Evolutionary conservation across 2,113 vertebrate species (phyloP).

Genomic region (human (Homo sapiens)): DNA sequence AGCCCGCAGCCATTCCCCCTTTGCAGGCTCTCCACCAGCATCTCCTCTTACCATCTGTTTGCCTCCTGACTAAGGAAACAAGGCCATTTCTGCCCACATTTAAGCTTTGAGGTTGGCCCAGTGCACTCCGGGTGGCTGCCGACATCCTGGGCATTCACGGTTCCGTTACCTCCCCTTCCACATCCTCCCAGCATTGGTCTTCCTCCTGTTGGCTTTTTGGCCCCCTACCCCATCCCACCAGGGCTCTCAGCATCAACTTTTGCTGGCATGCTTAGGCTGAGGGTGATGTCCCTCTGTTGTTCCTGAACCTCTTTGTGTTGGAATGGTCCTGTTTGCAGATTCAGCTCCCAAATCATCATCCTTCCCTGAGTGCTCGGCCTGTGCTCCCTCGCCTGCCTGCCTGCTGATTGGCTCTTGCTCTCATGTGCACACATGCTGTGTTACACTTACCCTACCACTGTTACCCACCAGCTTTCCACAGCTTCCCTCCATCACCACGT

Average conservation of each 20-base stretch:
- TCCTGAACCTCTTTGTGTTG: background rate
- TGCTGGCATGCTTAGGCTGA: background rate
- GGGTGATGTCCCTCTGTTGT: background rate
- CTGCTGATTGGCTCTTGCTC: background rate
- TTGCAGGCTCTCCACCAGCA: background rate
- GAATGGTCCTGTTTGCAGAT: background rate
- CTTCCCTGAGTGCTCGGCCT: background rate
- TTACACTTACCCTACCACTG: no score
- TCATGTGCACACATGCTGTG: rapidly evolving
- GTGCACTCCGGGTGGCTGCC: background rate
- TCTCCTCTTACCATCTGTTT: background rate
- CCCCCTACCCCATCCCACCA: rapidly evolving
- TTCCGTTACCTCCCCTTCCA: background rate
- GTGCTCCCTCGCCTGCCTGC: background rate
- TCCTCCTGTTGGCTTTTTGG: background rate
- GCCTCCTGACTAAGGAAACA: background rate
- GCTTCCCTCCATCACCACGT: background rate
- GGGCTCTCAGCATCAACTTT: background rate
- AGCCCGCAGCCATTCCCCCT: background rate
- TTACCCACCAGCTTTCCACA: background rate
- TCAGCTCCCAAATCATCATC: background rate
- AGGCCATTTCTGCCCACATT: conserved; percentile 11
- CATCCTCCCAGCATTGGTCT: background rate
- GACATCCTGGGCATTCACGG: rapidly evolving
- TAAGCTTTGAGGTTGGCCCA: background rate